These are phyloP conservation scores for Diachrysia chrysitis DNA, from an alignment of 2,888 invertebrate species.

Conservation along the genomic window DNA sequence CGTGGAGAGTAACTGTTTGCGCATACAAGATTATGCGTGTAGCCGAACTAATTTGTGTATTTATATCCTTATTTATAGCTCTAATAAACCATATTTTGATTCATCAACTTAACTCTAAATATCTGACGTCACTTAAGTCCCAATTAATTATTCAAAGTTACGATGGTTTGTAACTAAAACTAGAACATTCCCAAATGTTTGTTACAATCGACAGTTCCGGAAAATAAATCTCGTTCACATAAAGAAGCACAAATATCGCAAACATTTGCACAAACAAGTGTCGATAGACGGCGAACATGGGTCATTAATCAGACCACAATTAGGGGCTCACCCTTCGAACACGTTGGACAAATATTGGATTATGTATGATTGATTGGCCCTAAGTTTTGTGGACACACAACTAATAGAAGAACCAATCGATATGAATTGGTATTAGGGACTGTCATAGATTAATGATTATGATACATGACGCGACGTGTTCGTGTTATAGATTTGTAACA, in stretches of 20 bases:
- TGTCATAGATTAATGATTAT: constrained; percentile 58
- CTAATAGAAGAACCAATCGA: constrained; percentile 65
- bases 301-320: constrained; percentile 75
- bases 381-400: constrained; percentile 72
- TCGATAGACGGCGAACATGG: constrained; percentile 57
- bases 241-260: constrained; percentile 56
- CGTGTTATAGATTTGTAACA: constrained; percentile 12
- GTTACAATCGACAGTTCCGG: background rate
- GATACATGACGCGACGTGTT: constrained; percentile 35
- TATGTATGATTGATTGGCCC: constrained; percentile 78
- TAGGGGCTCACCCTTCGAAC: constrained; percentile 64
- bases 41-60: no score
- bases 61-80: no score
- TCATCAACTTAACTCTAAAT: background rate
- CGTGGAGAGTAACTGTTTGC: no score
- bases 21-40: no score
- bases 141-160: background rate
- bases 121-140: background rate
- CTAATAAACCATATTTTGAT: no score
- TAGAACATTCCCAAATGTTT: background rate
- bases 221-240: constrained; percentile 22
- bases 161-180: background rate
- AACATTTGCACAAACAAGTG: constrained; percentile 65
- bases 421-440: constrained; percentile 57
- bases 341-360: constrained; percentile 76